Evolutionary conservation across 2,113 vertebrate genomes (phyloP).

Genomic region (Brachyhypopomus gauderio): DNA sequence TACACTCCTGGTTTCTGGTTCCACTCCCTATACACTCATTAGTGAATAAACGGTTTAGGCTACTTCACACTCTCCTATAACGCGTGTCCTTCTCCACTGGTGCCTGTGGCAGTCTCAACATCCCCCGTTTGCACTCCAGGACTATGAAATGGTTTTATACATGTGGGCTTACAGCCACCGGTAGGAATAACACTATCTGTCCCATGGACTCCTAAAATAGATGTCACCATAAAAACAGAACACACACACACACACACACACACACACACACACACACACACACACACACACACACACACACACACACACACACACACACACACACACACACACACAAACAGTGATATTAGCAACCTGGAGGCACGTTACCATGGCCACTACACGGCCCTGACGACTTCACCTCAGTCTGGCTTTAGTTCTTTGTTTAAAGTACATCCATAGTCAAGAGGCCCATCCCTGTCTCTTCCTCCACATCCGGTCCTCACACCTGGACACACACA

Average conservation of each 20-base stretch:
- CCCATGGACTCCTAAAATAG: neutral
- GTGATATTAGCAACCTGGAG: neutral
- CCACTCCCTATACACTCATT: neutral
- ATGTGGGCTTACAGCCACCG: too few species aligned
- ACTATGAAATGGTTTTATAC: too few species aligned
- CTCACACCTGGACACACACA: neutral
- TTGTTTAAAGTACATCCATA: slow-evolving; percentile 21
- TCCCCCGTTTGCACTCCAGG: too few species aligned
- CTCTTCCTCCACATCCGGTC: neutral
- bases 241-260: neutral
- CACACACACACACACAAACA: neutral
- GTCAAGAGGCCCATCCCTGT: neutral
- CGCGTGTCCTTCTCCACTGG: neutral
- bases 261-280: neutral
- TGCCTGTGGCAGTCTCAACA: neutral
- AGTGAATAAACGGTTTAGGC: neutral
- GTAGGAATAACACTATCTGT: too few species aligned
- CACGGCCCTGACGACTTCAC: neutral
- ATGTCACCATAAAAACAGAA: neutral
- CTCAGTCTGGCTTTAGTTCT: neutral
- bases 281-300: neutral
- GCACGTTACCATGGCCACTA: slow-evolving; percentile 35
- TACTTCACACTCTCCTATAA: neutral
- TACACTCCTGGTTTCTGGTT: neutral
- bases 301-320: too few species aligned